phyloP scores from a whole-genome alignment of 2,888 invertebrate genomes.

The Chydorus sphaericus region DNA sequence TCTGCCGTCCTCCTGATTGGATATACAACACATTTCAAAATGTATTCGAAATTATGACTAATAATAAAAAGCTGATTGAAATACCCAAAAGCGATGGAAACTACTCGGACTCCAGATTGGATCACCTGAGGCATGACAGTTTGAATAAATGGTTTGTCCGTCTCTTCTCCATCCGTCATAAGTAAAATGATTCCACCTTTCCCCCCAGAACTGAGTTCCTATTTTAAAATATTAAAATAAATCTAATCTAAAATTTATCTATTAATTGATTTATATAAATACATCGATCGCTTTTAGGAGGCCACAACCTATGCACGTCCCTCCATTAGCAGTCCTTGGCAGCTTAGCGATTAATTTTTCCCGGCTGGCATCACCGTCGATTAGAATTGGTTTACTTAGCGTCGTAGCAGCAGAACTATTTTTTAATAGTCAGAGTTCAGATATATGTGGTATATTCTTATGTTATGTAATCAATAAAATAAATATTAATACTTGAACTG shows the following conservation, averaged over 20 bases:
- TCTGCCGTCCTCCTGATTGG: neutral
- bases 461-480: too few relatives aligned
- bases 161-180: slow-evolving; percentile 5
- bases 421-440: too few relatives aligned
- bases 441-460: too few relatives aligned
- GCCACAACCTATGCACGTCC: slow-evolving; percentile 8
- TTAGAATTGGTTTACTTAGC: neutral
- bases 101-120: neutral
- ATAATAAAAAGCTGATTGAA: neutral
- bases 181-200: slow-evolving; percentile 4
- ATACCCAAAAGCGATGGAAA: slow-evolving; percentile 11
- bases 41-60: neutral
- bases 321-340: neutral
- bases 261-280: neutral
- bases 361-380: slow-evolving; percentile 3
- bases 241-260: neutral
- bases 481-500: slow-evolving; percentile 6
- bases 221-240: neutral
- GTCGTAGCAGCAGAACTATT: too few relatives aligned
- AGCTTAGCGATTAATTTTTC: neutral
- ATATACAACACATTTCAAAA: too few relatives aligned
- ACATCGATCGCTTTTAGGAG: neutral
- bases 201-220: neutral
- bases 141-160: neutral
- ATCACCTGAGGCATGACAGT: neutral